These are phyloP conservation scores for Catonia carolina DNA, from an alignment of 2,888 invertebrate genomes.

Conservation along the genomic window DNA sequence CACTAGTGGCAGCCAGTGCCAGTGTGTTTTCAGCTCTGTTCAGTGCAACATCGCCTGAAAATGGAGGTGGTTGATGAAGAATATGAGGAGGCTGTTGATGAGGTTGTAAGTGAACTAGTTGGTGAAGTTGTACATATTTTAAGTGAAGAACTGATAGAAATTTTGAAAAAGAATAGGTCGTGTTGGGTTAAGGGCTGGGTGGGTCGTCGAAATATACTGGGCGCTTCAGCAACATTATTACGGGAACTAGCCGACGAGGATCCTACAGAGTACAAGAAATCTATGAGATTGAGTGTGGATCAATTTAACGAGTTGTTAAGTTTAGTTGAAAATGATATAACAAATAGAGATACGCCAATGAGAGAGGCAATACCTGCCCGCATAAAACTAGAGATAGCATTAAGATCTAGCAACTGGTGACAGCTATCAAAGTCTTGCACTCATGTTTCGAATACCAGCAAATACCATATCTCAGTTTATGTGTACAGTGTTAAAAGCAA, in stretches of 20 bases:
- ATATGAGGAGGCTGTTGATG: slow-evolving; percentile 1
- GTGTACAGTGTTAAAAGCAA: slow-evolving; percentile 11
- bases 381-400: slow-evolving; percentile 18
- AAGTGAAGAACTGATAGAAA: slow-evolving; percentile 15
- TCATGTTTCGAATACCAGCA: slow-evolving; percentile 19
- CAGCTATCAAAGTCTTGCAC: slow-evolving; percentile 15
- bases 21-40: not conserved
- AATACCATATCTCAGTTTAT: slow-evolving; percentile 17
- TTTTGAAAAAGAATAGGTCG: slow-evolving; percentile 2
- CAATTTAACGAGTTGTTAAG: slow-evolving; percentile 14
- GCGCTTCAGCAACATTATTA: slow-evolving; percentile 9
- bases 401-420: slow-evolving; percentile 19
- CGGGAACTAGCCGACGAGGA: slow-evolving; percentile 11
- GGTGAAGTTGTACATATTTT: not conserved
- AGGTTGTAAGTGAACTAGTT: slow-evolving; percentile 9
- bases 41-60: not conserved
- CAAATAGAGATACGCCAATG: slow-evolving; percentile 1
- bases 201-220: not conserved
- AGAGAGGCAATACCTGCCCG: slow-evolving; percentile 10
- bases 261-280: slow-evolving; percentile 14
- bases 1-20: slow-evolving; percentile 3
- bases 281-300: slow-evolving; percentile 14
- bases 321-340: slow-evolving; percentile 6
- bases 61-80: slow-evolving; percentile 3
- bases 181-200: slow-evolving; percentile 13